Conservation (phyloP, 2,888 invertebrate genomes). For the Ochropleura leucogaster region DNA sequence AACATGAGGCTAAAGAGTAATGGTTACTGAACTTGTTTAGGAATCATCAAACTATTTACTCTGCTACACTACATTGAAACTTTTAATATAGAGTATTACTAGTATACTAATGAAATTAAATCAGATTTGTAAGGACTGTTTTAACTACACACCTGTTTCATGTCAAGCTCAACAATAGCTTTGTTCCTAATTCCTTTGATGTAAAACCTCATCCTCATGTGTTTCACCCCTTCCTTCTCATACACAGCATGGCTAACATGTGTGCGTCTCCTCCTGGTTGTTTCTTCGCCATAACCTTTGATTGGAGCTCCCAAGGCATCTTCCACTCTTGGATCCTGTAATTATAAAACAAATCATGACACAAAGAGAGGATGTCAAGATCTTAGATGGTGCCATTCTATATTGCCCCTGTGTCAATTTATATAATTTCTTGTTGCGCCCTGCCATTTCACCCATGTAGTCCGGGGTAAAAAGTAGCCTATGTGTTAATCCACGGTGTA, state of each 20-base stretch:
- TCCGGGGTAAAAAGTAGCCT: no score
- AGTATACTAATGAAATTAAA: background rate
- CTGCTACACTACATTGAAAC: no score
- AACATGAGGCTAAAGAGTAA: background rate
- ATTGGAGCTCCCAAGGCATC: constrained; percentile 97
- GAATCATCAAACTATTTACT: background rate
- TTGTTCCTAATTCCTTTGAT: constrained; percentile 95
- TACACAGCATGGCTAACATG: constrained; percentile 95
- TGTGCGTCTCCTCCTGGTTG: constrained; percentile 94
- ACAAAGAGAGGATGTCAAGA: background rate
- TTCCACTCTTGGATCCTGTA: constrained; percentile 93
- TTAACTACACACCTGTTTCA: constrained; percentile 92
- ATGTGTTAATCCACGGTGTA: no score
- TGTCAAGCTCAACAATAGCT: constrained; percentile 96
- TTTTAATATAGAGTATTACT: background rate
- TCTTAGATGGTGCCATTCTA: background rate
- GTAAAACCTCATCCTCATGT: constrained; percentile 97
- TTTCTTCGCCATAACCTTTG: constrained; percentile 97
- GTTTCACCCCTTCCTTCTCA: constrained; percentile 93
- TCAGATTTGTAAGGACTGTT: background rate
- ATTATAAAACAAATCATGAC: constrained; percentile 41
- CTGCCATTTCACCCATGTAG: no score
- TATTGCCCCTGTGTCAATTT: no score
- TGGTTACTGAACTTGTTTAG: background rate
- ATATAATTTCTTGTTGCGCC: no score